Base-by-base conservation (phyloP, 2,888 invertebrate species). In the Tinea pellionella region DNA sequence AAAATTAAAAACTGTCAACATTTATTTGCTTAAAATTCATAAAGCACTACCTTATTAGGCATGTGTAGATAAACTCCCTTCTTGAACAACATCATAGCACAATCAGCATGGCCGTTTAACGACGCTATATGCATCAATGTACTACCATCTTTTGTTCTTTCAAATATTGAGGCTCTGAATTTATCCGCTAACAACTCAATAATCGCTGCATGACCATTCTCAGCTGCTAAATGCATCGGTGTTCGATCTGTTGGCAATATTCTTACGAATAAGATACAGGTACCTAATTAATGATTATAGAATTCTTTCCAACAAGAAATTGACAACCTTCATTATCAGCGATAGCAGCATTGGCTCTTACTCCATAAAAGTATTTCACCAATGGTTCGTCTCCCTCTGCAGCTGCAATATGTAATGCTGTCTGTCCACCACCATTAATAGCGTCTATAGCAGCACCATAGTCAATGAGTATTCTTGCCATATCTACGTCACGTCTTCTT, bases 81-180 rank as follows among this genome's bases (percentile, higher is more conserved):
- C 83, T 97, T 98, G 80, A 99, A 96, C 63, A 99, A 93, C 92
- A 98, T 97, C 89, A 97, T 94, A 55, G 99, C 99, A 69, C 99
- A 99, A 72, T 98, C 98, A 0, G 99, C 97, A 78, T 99, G 98
- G 0, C 99, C 99, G 74, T 96, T 96, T 63, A 97, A 89, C 0
- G 99, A 97, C 0, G 99, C 99, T 63, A 99, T 97, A 78, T 99
- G 99, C 95, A 99, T 97, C 63, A 99, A 88, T 0, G 99, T 99
- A 71, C 96, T 97, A 61, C 99, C 99, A 78, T 99, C 99, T 80
- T 97, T 98, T 1, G 98, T 98, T 64, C 99, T 89, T 79, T 98
- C 97, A 74, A 96, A 94, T 69, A 98, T 96, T 65, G 98, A 97
- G 1, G 98, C 98, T 78, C 96, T 96, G 86, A 98, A 99, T 83